Evolutionary conservation across 1,140 invertebrate genomes (phyloP), one percentile per base, ranked within the genome.

Genomic region (Chymomyza costata): DNA sequence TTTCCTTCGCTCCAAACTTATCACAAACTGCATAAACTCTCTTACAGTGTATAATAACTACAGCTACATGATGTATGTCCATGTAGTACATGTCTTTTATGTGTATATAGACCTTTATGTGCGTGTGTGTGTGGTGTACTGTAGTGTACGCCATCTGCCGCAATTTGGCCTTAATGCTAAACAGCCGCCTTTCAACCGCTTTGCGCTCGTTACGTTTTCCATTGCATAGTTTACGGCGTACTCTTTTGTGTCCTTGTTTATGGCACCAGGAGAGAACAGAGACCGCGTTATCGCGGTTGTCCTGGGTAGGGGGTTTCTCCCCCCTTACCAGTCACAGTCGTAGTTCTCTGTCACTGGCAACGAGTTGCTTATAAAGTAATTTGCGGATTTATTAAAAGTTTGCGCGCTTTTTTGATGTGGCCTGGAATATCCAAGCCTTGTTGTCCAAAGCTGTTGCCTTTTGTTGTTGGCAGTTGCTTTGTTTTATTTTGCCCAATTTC

Each of bases 321-420:
- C 30, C 41, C 10, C 44, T 19, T 14, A 16, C 17, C 39, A 40
- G 38, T 55, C 54, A 56, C n/a, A n/a, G n/a, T 55, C 52, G 40
- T 41, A 35, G 38, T 53, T 55, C 31, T 45, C 45, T n/a, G 14
- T 56, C 52, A 30, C 11, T 31, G 32, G 25, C 51, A 51, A 35
- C 37, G 63, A 68, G 65, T 80, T 64, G 63, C 73, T 80, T 78
- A 65, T 73, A 68, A 80, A 78, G 73, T 73, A 78, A 78, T 78
- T 78, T 78, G 59, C 64, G 47, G 50, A 78, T 78, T 78, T 78
- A 80, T 78, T 68, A 78, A 78, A 78, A 78, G 37, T 78, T 74
- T 67, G 58, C 63, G 66, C 67, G 57, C 70, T 62, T 74, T 50
- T 28, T 28, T 28, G 10, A 28, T 28, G 25, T 28, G 5, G 25